Evolutionary conservation across 2,888 invertebrate genomes (phyloP).

Genomic region (Euproctis similis): DNA sequence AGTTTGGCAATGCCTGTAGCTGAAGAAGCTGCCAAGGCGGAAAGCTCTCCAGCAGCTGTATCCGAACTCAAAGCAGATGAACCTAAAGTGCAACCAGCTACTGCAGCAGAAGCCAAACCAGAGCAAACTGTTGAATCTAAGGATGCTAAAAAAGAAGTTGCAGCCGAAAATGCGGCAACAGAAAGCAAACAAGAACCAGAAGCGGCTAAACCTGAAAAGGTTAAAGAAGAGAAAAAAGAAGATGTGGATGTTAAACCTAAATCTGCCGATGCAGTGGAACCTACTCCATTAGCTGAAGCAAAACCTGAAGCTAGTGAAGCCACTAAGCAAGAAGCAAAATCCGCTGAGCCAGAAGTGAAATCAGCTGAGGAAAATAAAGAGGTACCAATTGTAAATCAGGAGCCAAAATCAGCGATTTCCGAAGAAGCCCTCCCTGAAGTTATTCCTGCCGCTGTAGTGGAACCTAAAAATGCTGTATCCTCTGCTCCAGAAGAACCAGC

Average conservation of each 20-base stretch:
- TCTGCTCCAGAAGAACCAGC: conserved; percentile 18
- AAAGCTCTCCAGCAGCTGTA: conserved; percentile 19
- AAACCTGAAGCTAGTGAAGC: conserved; percentile 34
- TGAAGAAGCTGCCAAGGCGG: conserved; percentile 45
- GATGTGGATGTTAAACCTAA: conserved; percentile 21
- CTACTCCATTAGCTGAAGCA: conserved; percentile 25
- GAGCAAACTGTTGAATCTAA: conserved; percentile 34
- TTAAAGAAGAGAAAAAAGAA: conserved; percentile 4
- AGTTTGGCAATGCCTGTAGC: conserved; percentile 78
- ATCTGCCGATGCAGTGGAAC: conserved; percentile 24
- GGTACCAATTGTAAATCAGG: conserved; percentile 16
- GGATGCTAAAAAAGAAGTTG: conserved; percentile 26
- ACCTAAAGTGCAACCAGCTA: conserved; percentile 19
- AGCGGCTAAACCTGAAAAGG: conserved; percentile 4
- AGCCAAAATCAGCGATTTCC: background rate
- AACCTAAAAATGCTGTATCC: conserved; percentile 35
- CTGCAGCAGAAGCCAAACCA: conserved; percentile 32
- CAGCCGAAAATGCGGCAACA: conserved; percentile 31
- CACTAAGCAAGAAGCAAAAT: conserved; percentile 31
- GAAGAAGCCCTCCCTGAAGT: conserved; percentile 24
- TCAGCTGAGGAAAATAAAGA: conserved; percentile 32
- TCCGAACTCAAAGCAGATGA: conserved; percentile 29
- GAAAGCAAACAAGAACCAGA: conserved; percentile 19
- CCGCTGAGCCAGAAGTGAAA: conserved; percentile 16
- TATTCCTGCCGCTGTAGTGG: conserved; percentile 39